Conservation (phyloP, 2,888 invertebrate genomes). For the Antitype chi region DNA sequence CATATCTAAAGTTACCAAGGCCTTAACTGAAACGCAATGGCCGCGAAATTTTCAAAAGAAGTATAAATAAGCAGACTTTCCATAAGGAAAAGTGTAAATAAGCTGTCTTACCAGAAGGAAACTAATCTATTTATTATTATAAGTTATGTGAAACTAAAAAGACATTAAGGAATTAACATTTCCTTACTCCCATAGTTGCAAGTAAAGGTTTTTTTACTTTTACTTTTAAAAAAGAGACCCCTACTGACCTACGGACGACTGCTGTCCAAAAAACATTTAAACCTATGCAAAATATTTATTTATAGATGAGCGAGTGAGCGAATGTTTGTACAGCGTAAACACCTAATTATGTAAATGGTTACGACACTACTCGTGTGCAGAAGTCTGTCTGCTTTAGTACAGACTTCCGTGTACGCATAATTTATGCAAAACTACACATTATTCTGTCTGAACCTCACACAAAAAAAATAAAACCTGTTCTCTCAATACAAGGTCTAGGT, state of each 20-base stretch:
- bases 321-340: not conserved
- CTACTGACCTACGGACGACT: not conserved
- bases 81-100: not conserved
- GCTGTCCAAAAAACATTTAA: not conserved
- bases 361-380: not conserved
- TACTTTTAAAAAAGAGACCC: too few species aligned
- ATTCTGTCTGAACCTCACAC: not conserved
- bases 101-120: not conserved
- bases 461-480: not conserved
- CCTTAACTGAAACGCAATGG: constrained; percentile 25
- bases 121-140: not conserved
- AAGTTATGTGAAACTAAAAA: not conserved
- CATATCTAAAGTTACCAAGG: too few species aligned
- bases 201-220: not conserved
- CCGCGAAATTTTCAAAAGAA: not conserved
- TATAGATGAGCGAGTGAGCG: not conserved
- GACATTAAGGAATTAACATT: not conserved
- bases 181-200: not conserved
- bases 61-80: not conserved
- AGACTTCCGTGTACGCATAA: not conserved
- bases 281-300: not conserved
- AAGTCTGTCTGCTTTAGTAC: not conserved
- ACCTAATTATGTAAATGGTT: constrained; percentile 1
- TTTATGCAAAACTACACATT: not conserved
- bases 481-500: not conserved